Percentiles rank a stretch among this genome's conserved stretches.
phyloP scores from a whole-genome alignment of 2,888 invertebrate species.

The Cheilosia scutellata region DNA sequence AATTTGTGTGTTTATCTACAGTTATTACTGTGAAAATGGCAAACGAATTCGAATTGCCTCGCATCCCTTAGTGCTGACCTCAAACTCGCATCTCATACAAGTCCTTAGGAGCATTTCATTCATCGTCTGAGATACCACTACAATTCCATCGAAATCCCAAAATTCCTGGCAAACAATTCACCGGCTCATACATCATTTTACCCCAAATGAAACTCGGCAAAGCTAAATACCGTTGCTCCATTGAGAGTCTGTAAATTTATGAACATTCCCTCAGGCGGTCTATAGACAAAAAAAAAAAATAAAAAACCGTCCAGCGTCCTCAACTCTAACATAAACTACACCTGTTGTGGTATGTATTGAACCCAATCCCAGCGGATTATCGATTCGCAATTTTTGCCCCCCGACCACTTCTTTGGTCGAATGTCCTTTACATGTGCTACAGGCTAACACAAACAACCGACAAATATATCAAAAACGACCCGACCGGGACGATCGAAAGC shows the following conservation, averaged over 20 bases:
- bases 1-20: background rate
- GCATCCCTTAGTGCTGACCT: conserved; percentile 1
- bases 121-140: conserved; percentile 9
- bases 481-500: conserved; percentile 42
- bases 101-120: conserved; percentile 15
- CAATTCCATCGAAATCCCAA: background rate
- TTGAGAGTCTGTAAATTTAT: conserved; percentile 68
- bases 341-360: conserved; percentile 62
- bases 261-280: conserved; percentile 36
- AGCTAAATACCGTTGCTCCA: conserved; percentile 63
- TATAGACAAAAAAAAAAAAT: background rate
- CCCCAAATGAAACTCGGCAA: conserved; percentile 39
- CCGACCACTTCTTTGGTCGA: conserved; percentile 14
- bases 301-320: conserved; percentile 11
- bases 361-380: conserved; percentile 59
- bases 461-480: conserved; percentile 23
- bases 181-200: conserved; percentile 55
- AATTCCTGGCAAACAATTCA: conserved; percentile 28
- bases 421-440: conserved; percentile 46
- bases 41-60: conserved; percentile 9
- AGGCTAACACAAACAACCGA: conserved; percentile 44
- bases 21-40: background rate
- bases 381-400: conserved; percentile 51
- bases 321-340: conserved; percentile 58
- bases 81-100: conserved; percentile 3